phyloP scores from a whole-genome alignment of 2,113 vertebrate genomes.

The Argyrosomus japonicus region DNA sequence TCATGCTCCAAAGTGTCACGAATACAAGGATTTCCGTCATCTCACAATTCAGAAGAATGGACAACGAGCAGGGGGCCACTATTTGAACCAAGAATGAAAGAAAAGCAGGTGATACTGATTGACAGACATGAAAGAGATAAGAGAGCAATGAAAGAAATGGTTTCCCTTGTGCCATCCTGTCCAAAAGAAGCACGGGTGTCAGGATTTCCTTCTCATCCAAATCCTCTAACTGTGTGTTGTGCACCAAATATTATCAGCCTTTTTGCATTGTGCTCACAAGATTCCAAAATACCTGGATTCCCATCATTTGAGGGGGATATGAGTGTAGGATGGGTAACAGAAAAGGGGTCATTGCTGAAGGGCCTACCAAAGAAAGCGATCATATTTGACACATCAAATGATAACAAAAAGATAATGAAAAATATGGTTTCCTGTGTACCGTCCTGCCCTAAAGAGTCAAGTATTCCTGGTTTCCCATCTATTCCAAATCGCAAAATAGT shows the following conservation, averaged over 20 bases:
- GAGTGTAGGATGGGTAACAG: slow-evolving; percentile 34
- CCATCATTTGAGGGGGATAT: slow-evolving; percentile 28
- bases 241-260: slow-evolving; percentile 38
- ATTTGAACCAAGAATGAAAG: slow-evolving; percentile 29
- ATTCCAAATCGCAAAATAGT: slow-evolving; percentile 50
- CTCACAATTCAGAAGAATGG: slow-evolving; percentile 47
- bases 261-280: slow-evolving; percentile 18
- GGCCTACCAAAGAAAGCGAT: slow-evolving; percentile 3
- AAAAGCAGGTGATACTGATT: slow-evolving; percentile 8
- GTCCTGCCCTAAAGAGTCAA: slow-evolving; percentile 69
- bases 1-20: slow-evolving; percentile 46
- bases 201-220: slow-evolving; percentile 63
- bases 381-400: slow-evolving; percentile 15
- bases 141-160: slow-evolving; percentile 51
- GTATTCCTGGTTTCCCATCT: slow-evolving; percentile 73
- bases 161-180: slow-evolving; percentile 60
- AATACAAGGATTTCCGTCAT: slow-evolving; percentile 66
- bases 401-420: slow-evolving; percentile 10
- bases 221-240: neutral
- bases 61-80: slow-evolving; percentile 26
- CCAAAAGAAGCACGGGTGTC: slow-evolving; percentile 35
- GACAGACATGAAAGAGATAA: slow-evolving; percentile 16
- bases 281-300: slow-evolving; percentile 61
- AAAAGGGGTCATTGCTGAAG: slow-evolving; percentile 30
- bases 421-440: slow-evolving; percentile 56